Evolutionary conservation across 2,797 vertebrate species (phyloP).

Genomic region (Dendrocincla tyrannina): DNA sequence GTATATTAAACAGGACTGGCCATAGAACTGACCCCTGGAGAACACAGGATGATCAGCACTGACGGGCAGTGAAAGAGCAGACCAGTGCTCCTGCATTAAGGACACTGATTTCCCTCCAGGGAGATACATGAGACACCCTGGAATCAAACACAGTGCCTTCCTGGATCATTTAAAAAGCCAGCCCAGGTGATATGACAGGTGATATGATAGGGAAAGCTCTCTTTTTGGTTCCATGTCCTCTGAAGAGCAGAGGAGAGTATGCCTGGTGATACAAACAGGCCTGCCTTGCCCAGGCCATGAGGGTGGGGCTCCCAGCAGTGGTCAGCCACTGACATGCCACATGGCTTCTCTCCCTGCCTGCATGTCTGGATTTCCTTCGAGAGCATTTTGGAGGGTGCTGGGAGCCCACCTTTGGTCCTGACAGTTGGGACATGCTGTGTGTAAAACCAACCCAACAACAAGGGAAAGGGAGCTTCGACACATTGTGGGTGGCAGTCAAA

Average conservation of each 20-base stretch:
- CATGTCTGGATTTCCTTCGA: fast-evolving
- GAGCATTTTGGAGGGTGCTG: neutral
- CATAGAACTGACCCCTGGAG: neutral
- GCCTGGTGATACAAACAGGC: neutral
- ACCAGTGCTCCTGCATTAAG: neutral
- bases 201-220: neutral
- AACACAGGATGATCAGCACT: neutral
- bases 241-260: neutral
- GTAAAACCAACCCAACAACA: neutral
- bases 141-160: neutral
- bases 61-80: neutral
- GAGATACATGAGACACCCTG: neutral
- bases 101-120: neutral
- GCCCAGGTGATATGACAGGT: fast-evolving
- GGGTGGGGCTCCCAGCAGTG: neutral
- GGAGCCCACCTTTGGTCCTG: neutral
- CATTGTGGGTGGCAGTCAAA: fast-evolving
- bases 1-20: neutral
- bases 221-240: neutral
- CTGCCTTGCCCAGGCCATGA: neutral
- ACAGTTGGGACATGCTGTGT: no score
- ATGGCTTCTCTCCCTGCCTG: neutral
- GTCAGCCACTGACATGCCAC: neutral
- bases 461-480: neutral
- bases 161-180: neutral